These are phyloP conservation scores for Condylostylus longicornis DNA, from an alignment of 1,140 invertebrate species.

Conservation along the genomic window DNA sequence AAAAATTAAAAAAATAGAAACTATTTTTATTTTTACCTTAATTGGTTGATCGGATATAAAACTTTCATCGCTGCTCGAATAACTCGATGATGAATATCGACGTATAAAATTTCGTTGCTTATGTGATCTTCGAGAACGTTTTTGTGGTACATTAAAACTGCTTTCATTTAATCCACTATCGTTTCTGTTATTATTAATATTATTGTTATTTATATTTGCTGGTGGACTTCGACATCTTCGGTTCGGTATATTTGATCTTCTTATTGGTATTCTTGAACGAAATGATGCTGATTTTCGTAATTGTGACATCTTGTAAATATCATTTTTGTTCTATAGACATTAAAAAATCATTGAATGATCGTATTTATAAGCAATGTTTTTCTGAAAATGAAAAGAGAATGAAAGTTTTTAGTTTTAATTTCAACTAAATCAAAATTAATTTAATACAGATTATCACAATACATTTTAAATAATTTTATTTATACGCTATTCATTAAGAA, in stretches of 20 bases:
- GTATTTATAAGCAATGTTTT: too few relatives aligned
- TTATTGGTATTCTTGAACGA: slow-evolving; percentile 6
- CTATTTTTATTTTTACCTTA: too few relatives aligned
- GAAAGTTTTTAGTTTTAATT: too few relatives aligned
- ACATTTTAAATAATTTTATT: too few relatives aligned
- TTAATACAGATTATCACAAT: too few relatives aligned
- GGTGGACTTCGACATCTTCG: slow-evolving; percentile 5
- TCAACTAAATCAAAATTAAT: too few relatives aligned
- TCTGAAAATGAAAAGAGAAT: too few relatives aligned
- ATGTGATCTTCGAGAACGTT: neutral
- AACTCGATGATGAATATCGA: slow-evolving; percentile 2
- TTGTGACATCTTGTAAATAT: slow-evolving; percentile 7
- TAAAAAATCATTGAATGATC: too few relatives aligned
- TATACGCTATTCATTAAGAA: too few relatives aligned
- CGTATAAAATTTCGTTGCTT: neutral
- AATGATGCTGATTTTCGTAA: slow-evolving; percentile 8
- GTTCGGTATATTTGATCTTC: neutral
- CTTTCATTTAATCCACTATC: neutral
- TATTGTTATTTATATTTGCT: neutral
- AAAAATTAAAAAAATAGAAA: too few relatives aligned
- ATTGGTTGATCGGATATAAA: slow-evolving; percentile 4
- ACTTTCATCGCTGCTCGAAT: slow-evolving; percentile 7
- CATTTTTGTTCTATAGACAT: too few relatives aligned
- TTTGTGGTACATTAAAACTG: neutral
- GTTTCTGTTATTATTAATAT: neutral